Evolutionary conservation across 2,888 invertebrate species (phyloP).

Genomic region (Drosophila colorata): DNA sequence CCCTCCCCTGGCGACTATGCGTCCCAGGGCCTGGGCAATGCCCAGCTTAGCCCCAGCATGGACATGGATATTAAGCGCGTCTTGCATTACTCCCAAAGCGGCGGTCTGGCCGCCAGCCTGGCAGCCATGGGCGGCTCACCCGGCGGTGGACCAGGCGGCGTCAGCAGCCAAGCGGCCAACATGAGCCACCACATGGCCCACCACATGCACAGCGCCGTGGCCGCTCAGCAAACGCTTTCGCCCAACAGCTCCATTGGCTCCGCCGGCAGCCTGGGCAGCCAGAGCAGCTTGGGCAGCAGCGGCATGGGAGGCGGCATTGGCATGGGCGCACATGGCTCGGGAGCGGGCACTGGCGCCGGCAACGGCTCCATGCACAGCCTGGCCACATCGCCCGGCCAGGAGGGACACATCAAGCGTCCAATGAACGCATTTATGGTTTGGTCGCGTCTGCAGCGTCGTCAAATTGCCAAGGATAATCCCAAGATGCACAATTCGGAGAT

Average conservation of each 20-base stretch:
- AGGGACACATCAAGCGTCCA: conserved; percentile 96
- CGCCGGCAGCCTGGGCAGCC: conserved; percentile 65
- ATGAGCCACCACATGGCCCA: conserved; percentile 83
- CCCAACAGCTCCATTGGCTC: conserved; percentile 84
- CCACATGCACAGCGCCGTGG: conserved; percentile 70
- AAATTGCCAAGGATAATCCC: conserved; percentile 97
- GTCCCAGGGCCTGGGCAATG: conserved; percentile 76
- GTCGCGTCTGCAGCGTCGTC: conserved; percentile 95
- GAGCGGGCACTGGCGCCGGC: conserved; percentile 23
- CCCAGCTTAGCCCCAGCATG: conserved; percentile 76
- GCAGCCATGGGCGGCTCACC: conserved; percentile 85
- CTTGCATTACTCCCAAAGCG: conserved; percentile 84
- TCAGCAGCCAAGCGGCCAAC: conserved; percentile 73
- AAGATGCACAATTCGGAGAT: conserved; percentile 97
- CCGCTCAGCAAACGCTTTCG: conserved; percentile 81
- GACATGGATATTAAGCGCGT: conserved; percentile 85
- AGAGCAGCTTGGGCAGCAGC: conserved; percentile 68
- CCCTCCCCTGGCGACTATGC: conserved; percentile 84
- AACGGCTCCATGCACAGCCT: conserved; percentile 71
- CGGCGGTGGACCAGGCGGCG: conserved; percentile 81
- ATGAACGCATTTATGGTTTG: conserved; percentile 99
- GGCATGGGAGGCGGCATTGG: conserved; percentile 71
- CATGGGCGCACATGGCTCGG: conserved; percentile 46
- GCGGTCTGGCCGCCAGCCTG: conserved; percentile 82
- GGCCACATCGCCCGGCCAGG: conserved; percentile 85